phyloP scores from a whole-genome alignment of 2,113 vertebrate genomes.

The Herpetotheres cachinnans region DNA sequence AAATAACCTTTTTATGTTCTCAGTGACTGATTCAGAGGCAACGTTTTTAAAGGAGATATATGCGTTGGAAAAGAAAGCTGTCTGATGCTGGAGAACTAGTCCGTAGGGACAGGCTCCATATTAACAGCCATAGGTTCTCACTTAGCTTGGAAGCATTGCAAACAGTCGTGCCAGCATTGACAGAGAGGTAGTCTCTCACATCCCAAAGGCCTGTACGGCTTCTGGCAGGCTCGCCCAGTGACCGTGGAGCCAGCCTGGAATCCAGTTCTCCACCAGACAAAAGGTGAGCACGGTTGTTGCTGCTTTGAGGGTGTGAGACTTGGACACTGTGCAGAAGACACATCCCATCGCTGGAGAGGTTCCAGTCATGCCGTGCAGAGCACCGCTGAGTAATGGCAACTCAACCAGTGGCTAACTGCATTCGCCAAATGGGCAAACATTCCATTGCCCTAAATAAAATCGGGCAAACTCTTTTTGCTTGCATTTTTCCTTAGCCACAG shows the following conservation, averaged over 20 bases:
- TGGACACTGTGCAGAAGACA: neutral
- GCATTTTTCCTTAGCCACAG: neutral
- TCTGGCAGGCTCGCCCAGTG: neutral
- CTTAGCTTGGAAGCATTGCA: neutral
- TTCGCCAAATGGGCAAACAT: neutral
- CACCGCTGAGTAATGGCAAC: accelerated
- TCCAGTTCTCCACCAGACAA: neutral
- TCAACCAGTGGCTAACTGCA: neutral
- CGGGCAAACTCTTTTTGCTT: neutral
- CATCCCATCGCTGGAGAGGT: neutral
- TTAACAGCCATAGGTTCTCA: neutral
- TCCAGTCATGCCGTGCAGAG: neutral
- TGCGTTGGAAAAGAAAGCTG: neutral
- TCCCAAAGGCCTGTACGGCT: neutral
- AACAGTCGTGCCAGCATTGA: neutral
- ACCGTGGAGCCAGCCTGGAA: neutral
- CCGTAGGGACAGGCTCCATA: neutral
- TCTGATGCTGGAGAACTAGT: neutral
- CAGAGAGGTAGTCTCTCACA: neutral
- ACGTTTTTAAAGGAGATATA: neutral
- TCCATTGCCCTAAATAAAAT: neutral
- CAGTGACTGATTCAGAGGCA: neutral
- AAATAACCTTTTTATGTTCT: neutral
- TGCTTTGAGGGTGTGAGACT: neutral
- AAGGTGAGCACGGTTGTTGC: neutral